Conservation (phyloP, 2,888 invertebrate species). For the Craniophora ligustri region DNA sequence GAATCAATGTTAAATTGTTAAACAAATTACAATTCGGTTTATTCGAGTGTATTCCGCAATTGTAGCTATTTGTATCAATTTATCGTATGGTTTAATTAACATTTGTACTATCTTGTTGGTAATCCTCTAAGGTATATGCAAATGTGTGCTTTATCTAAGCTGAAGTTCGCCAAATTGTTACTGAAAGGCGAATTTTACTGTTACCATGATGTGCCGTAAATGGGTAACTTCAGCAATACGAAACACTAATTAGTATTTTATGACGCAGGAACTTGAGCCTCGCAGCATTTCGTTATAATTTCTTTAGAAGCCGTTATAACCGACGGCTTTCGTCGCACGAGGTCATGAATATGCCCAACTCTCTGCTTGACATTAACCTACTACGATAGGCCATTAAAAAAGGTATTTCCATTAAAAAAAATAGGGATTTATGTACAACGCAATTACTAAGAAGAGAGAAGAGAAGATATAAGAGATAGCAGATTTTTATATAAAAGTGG, state of each 20-base stretch:
- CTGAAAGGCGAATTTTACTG: slow-evolving; percentile 8
- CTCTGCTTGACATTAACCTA: no score
- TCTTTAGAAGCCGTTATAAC: no score
- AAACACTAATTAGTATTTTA: slow-evolving; percentile 9
- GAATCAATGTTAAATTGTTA: slow-evolving; percentile 56
- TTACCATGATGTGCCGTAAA: slow-evolving; percentile 5
- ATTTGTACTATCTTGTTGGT: background rate
- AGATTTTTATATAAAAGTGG: no score
- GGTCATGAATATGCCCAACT: background rate
- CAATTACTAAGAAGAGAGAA: no score
- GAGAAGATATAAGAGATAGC: no score
- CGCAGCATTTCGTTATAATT: no score
- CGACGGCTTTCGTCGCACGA: background rate
- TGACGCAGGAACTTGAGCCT: background rate
- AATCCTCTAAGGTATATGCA: slow-evolving; percentile 7
- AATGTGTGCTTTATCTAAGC: slow-evolving; percentile 4
- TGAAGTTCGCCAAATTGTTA: slow-evolving; percentile 4
- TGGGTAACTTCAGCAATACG: slow-evolving; percentile 7
- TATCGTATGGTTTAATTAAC: slow-evolving; percentile 7
- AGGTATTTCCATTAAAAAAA: no score
- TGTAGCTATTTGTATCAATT: slow-evolving; percentile 11
- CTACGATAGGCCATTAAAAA: no score
- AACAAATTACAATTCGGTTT: slow-evolving; percentile 43
- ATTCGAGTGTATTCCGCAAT: slow-evolving; percentile 19
- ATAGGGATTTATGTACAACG: no score